Conservation (phyloP, 2,888 invertebrate species). For the Diabrotica balteata region DNA sequence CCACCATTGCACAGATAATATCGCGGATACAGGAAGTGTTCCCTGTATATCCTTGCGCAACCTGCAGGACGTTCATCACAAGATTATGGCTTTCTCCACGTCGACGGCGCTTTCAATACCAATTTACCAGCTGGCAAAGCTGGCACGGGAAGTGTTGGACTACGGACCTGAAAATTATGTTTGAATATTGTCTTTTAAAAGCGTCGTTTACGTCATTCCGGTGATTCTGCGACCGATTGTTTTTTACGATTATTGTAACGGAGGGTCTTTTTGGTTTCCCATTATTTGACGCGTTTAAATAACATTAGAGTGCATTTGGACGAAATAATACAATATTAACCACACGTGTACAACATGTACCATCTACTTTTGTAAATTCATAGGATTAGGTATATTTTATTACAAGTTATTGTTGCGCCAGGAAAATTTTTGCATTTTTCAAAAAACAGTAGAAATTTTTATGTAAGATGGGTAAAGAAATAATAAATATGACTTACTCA, state of each 20-base stretch:
- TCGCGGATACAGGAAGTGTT: not conserved
- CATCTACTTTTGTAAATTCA: too few relatives aligned
- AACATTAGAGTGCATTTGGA: not conserved
- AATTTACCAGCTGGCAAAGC: constrained; percentile 12
- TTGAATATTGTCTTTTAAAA: constrained; percentile 18
- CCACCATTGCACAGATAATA: too few relatives aligned
- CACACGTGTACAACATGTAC: too few relatives aligned
- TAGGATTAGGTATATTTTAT: too few relatives aligned
- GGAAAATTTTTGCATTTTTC: too few relatives aligned
- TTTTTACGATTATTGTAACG: constrained; percentile 3
- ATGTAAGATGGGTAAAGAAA: too few relatives aligned
- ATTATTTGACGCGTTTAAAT: not conserved
- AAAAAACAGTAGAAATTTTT: too few relatives aligned
- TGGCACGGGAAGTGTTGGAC: constrained; percentile 5
- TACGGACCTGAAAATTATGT: constrained; percentile 13
- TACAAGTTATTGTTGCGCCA: too few relatives aligned
- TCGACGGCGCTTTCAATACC: constrained; percentile 15
- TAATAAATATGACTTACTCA: too few relatives aligned
- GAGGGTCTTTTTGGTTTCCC: too few relatives aligned
- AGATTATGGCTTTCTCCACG: constrained; percentile 18
- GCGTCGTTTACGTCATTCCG: constrained; percentile 2
- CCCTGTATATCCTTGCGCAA: constrained; percentile 12
- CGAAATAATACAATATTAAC: not conserved
- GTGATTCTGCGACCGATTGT: constrained; percentile 6
- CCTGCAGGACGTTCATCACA: constrained; percentile 21